phyloP scores from a whole-genome alignment of 2,888 invertebrate species.

The Bombyx huttoni region DNA sequence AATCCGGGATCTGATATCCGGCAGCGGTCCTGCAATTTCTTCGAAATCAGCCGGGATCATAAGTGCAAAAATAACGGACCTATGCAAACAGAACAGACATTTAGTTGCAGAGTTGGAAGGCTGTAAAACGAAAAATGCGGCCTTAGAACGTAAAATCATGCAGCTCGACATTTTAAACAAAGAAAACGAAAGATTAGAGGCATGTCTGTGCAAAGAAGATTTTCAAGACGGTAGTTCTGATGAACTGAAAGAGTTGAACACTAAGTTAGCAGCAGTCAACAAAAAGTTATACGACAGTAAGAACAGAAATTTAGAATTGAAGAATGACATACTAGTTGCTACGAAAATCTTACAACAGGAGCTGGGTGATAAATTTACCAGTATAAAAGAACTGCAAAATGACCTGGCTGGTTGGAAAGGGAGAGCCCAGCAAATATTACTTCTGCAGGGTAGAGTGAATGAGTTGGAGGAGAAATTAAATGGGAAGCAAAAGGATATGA shows the following conservation, averaged over 20 bases:
- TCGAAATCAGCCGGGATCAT: constrained; percentile 68
- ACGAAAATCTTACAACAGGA: constrained; percentile 83
- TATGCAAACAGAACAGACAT: constrained; percentile 77
- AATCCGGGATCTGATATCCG: constrained; percentile 65
- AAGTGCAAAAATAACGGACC: constrained; percentile 76
- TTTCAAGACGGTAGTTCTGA: constrained; percentile 45
- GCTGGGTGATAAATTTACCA: constrained; percentile 79
- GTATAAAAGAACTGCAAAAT: constrained; percentile 72
- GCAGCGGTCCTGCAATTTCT: constrained; percentile 54
- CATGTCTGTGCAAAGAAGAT: constrained; percentile 58
- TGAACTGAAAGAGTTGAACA: constrained; percentile 73
- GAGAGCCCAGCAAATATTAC: constrained; percentile 80
- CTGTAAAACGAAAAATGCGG: constrained; percentile 71
- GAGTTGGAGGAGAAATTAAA: constrained; percentile 77
- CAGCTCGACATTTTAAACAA: constrained; percentile 48
- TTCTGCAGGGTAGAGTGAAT: constrained; percentile 77
- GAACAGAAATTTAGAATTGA: constrained; percentile 77
- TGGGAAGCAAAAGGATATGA: constrained; percentile 37
- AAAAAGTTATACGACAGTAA: constrained; percentile 79
- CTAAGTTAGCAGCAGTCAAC: constrained; percentile 71
- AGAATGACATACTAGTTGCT: constrained; percentile 79
- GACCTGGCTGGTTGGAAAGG: constrained; percentile 80
- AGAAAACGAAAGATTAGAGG: constrained; percentile 42
- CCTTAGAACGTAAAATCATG: constrained; percentile 62
- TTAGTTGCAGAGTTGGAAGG: constrained; percentile 74